Evolutionary conservation across 2,888 invertebrate genomes (phyloP).

Genomic region (Andricus curvator): DNA sequence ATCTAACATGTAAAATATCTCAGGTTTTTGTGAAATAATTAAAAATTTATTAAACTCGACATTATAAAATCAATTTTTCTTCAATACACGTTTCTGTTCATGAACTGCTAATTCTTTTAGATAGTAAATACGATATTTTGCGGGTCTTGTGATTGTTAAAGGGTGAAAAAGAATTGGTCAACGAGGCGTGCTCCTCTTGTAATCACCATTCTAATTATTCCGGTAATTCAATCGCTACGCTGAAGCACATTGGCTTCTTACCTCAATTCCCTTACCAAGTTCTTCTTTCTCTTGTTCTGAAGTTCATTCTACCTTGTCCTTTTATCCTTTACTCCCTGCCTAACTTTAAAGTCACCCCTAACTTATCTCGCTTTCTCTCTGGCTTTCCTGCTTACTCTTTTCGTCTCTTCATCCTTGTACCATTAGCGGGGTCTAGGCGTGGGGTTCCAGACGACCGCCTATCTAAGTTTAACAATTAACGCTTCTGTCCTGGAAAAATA

Average conservation of each 20-base stretch:
- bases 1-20: neutral
- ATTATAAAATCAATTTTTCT: no score
- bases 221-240: slow-evolving; percentile 72
- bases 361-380: neutral
- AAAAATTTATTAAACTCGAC: no score
- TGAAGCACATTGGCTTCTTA: slow-evolving; percentile 59
- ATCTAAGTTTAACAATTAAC: slow-evolving; percentile 79
- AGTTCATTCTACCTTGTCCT: slow-evolving; percentile 12
- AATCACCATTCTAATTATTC: slow-evolving; percentile 76
- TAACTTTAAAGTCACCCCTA: slow-evolving; percentile 17
- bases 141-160: slow-evolving; percentile 35
- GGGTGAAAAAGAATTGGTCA: slow-evolving; percentile 67
- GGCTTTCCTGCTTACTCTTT: neutral
- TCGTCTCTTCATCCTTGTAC: neutral
- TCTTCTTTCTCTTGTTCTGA: slow-evolving; percentile 38
- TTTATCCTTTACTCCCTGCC: neutral
- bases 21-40: no score
- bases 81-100: neutral
- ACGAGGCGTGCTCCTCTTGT: slow-evolving; percentile 70
- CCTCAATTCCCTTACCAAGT: slow-evolving; percentile 37
- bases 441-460: slow-evolving; percentile 72
- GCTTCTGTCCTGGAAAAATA: slow-evolving; percentile 71
- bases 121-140: neutral
- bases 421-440: slow-evolving; percentile 49
- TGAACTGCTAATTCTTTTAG: neutral